These are phyloP conservation scores for Tor tambroides DNA, from an alignment of 2,113 vertebrate species.

Conservation along the genomic window DNA sequence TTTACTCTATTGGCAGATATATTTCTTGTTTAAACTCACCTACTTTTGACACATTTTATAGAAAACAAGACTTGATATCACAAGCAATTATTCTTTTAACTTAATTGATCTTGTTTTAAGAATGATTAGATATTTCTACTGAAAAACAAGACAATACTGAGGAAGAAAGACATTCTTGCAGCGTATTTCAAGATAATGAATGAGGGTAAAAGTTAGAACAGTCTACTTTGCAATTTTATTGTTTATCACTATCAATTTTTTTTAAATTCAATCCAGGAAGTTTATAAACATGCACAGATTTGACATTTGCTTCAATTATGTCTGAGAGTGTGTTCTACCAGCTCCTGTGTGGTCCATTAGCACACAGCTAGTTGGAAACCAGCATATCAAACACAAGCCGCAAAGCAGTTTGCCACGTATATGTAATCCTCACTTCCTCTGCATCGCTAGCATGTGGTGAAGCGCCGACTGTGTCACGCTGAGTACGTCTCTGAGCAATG, in stretches of 20 bases:
- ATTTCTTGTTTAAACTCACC: background rate
- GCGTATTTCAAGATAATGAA: background rate
- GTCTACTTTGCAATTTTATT: background rate
- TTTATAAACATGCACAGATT: background rate
- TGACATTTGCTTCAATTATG: background rate
- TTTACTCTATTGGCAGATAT: background rate
- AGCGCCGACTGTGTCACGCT: conserved; percentile 35
- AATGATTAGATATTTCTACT: background rate
- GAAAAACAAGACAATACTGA: background rate
- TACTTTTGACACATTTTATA: background rate
- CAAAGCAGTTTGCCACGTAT: conserved; percentile 36
- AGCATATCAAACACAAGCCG: conserved; percentile 40
- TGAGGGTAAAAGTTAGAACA: background rate
- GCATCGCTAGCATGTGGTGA: conserved; percentile 45
- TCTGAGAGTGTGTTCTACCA: conserved; percentile 3
- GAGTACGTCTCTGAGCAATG: conserved; percentile 32
- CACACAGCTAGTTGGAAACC: conserved; percentile 38
- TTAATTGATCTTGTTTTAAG: background rate
- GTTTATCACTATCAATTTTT: background rate
- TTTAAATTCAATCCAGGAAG: background rate
- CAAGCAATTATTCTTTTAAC: background rate
- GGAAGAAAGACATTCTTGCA: background rate
- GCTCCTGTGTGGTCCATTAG: conserved; percentile 46
- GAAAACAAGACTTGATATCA: background rate
- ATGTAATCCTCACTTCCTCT: conserved; percentile 46